These are phyloP conservation scores for Pollenia angustigena DNA, from an alignment of 2,888 invertebrate genomes.

Conservation along the genomic window DNA sequence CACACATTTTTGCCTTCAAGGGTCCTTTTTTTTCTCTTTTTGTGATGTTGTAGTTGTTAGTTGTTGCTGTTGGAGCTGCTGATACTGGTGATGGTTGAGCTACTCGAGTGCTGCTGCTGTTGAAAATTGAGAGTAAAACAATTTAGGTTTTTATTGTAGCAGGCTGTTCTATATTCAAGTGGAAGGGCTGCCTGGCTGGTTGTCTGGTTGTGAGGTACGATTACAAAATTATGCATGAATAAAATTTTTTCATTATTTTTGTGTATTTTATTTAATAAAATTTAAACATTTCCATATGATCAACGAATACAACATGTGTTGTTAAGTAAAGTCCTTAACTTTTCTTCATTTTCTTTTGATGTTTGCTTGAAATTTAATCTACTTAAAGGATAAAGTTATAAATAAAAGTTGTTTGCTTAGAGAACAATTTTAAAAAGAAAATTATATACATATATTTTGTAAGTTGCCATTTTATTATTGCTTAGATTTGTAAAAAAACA, in stretches of 20 bases:
- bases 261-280: conserved; percentile 33
- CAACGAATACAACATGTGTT: conserved; percentile 31
- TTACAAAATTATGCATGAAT: conserved; percentile 38
- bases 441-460: not conserved
- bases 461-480: not conserved
- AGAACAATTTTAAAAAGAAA: not conserved
- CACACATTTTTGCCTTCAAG: conserved; percentile 66
- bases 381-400: conserved; percentile 33
- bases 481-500: not conserved
- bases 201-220: not conserved
- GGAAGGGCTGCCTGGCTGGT: not conserved
- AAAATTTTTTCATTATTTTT: conserved; percentile 41
- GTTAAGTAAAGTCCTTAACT: conserved; percentile 32
- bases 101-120: not conserved
- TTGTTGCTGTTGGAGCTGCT: not conserved
- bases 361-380: conserved; percentile 50
- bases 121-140: conserved; percentile 49
- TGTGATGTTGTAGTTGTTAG: not conserved
- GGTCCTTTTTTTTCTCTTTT: conserved; percentile 44
- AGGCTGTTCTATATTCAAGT: conserved; percentile 35
- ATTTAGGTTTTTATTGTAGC: conserved; percentile 43
- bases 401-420: conserved; percentile 9
- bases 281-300: conserved; percentile 46
- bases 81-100: not conserved
- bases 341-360: not conserved